Percentiles rank a stretch among this genome's conserved stretches.
Evolutionary conservation across 2,888 invertebrate genomes (phyloP).

Genomic region (Thymelicus sylvestris): DNA sequence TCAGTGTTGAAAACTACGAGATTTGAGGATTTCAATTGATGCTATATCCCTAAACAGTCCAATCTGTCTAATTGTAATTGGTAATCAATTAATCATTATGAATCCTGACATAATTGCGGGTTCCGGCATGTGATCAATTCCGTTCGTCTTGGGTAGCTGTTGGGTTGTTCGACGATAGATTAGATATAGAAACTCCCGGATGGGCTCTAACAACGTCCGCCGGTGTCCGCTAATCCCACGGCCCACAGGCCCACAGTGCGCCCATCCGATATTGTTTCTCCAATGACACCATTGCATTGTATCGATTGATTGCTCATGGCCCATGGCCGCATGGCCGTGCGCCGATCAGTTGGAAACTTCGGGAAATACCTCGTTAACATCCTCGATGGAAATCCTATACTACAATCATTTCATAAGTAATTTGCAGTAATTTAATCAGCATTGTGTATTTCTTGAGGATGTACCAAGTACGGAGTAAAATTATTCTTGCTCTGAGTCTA

Average conservation of each 20-base stretch:
- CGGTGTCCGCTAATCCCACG: background rate
- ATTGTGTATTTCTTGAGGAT: slow-evolving; percentile 28
- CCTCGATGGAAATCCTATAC: slow-evolving; percentile 34
- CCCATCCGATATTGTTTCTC: slow-evolving; percentile 8
- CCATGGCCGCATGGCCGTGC: background rate
- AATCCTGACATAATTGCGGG: too few relatives aligned
- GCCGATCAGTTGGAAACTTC: slow-evolving; percentile 25
- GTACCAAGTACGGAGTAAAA: slow-evolving; percentile 11
- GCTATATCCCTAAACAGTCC: too few relatives aligned
- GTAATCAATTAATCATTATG: too few relatives aligned
- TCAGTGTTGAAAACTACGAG: too few relatives aligned
- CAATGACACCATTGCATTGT: slow-evolving; percentile 28
- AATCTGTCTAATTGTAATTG: too few relatives aligned
- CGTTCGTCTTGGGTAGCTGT: too few relatives aligned
- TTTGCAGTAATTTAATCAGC: slow-evolving; percentile 26
- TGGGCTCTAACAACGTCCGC: slow-evolving; percentile 8
- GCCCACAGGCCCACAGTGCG: too few relatives aligned
- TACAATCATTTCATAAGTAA: slow-evolving; percentile 21
- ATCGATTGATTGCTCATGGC: slow-evolving; percentile 22
- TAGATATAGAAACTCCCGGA: slow-evolving; percentile 2
- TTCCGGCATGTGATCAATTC: too few relatives aligned
- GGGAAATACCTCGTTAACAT: slow-evolving; percentile 28
- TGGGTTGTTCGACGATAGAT: too few relatives aligned
- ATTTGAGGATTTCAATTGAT: too few relatives aligned
- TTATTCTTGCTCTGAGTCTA: slow-evolving; percentile 7